Conservation (phyloP, 2,888 invertebrate genomes). For the Endomychus coccineus region DNA sequence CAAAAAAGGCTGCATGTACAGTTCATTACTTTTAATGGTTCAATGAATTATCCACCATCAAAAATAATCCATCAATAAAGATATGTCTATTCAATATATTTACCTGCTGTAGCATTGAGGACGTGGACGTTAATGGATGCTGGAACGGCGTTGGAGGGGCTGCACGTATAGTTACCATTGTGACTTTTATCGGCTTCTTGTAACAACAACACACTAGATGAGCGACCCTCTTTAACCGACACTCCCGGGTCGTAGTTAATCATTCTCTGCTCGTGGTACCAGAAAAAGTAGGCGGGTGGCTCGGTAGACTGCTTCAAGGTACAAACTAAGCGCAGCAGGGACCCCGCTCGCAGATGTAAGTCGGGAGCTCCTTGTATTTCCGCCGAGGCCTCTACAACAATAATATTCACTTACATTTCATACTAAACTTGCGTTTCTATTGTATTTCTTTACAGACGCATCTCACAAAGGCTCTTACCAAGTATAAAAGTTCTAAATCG, state of each 20-base stretch:
- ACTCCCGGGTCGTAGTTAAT: constrained; percentile 56
- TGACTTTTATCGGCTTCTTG: constrained; percentile 55
- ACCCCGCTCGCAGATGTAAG: constrained; percentile 53
- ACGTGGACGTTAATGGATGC: constrained; percentile 64
- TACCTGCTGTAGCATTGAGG: constrained; percentile 61
- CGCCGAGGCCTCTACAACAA: constrained; percentile 48
- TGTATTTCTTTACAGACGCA: too few relatives aligned
- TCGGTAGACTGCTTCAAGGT: constrained; percentile 51
- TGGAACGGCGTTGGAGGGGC: constrained; percentile 57
- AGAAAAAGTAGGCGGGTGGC: constrained; percentile 53
- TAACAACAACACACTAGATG: constrained; percentile 61
- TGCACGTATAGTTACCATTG: constrained; percentile 65
- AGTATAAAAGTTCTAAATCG: too few relatives aligned
- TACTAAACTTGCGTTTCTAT: not conserved
- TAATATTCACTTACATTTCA: not conserved
- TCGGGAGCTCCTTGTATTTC: constrained; percentile 55
- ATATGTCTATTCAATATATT: too few relatives aligned
- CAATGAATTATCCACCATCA: too few relatives aligned
- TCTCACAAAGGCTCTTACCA: too few relatives aligned
- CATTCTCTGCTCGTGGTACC: constrained; percentile 56
- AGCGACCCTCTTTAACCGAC: constrained; percentile 48
- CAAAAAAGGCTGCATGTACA: too few relatives aligned
- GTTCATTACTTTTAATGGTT: too few relatives aligned
- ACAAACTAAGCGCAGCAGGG: constrained; percentile 51
- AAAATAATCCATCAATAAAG: too few relatives aligned